Conservation (phyloP, 2,888 invertebrate species). For the Hypomecis punctinalis region DNA sequence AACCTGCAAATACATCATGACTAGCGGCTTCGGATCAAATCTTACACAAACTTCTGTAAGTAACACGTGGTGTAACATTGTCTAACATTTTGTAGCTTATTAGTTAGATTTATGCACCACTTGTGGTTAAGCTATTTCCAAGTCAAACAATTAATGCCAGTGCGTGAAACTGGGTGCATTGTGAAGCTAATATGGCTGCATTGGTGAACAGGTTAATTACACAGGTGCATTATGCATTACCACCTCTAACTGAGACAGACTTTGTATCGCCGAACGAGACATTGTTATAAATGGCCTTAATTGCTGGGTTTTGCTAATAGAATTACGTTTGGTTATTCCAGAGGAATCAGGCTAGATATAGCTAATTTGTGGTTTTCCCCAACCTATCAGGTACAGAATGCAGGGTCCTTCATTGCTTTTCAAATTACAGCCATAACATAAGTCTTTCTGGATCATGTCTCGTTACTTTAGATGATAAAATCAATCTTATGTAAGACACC, state of each 20-base stretch:
- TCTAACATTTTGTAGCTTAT: slow-evolving; percentile 36
- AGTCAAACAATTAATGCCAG: slow-evolving; percentile 47
- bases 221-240: slow-evolving; percentile 10
- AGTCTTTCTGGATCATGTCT: too few relatives aligned
- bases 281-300: slow-evolving; percentile 19
- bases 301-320: too few relatives aligned
- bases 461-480: too few relatives aligned
- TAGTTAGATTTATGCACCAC: slow-evolving; percentile 39
- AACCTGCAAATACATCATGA: too few relatives aligned
- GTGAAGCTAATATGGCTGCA: slow-evolving; percentile 34
- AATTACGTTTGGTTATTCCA: too few relatives aligned
- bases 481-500: too few relatives aligned
- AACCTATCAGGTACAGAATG: too few relatives aligned
- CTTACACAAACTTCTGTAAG: neutral
- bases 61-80: neutral
- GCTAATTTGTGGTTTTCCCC: too few relatives aligned
- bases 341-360: too few relatives aligned
- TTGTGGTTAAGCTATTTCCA: slow-evolving; percentile 42
- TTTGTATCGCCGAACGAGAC: slow-evolving; percentile 25
- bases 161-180: slow-evolving; percentile 46
- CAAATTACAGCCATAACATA: too few relatives aligned
- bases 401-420: too few relatives aligned
- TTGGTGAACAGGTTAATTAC: slow-evolving; percentile 20
- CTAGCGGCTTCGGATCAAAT: too few relatives aligned
- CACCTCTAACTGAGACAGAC: slow-evolving; percentile 15